Percentiles rank a stretch among this genome's conserved stretches.
phyloP scores from a whole-genome alignment of 2,113 vertebrate species.

The Nansenia antarctica region DNA sequence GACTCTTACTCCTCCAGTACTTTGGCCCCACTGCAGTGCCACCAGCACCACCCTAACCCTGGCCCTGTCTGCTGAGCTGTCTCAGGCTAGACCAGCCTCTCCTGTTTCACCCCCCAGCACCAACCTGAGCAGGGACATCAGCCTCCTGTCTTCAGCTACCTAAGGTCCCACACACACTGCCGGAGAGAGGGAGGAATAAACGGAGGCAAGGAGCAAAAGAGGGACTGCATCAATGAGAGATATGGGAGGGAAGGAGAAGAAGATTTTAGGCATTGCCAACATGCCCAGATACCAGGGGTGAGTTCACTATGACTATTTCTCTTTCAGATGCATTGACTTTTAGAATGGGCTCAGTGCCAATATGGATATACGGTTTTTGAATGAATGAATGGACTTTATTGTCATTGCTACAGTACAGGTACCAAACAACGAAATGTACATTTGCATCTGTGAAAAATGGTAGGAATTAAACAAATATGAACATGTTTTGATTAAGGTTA shows the following conservation, averaged over 20 bases:
- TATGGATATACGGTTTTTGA: no score
- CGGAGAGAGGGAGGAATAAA: not conserved
- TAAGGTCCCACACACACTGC: not conserved
- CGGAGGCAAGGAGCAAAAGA: not conserved
- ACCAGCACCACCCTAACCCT: constrained; percentile 30
- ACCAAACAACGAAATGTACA: not conserved
- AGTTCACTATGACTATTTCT: constrained; percentile 36
- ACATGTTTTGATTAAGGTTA: not conserved
- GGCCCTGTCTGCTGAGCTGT: constrained; percentile 8
- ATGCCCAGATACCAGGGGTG: constrained; percentile 62
- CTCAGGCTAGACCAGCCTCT: constrained; percentile 14
- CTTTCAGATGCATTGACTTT: no score
- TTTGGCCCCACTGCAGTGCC: constrained; percentile 42
- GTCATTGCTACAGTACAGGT: no score
- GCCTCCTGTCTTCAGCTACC: not conserved
- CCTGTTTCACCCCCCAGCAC: constrained; percentile 36
- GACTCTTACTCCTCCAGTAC: constrained; percentile 45
- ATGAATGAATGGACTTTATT: not conserved
- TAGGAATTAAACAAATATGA: not conserved
- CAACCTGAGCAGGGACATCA: constrained; percentile 57
- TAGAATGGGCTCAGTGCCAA: no score
- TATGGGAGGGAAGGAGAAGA: constrained; percentile 75
- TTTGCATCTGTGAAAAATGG: not conserved
- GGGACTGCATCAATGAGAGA: constrained; percentile 63
- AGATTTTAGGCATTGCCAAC: constrained; percentile 62